These are phyloP conservation scores for Nyctibius grandis DNA, from an alignment of 2,797 vertebrate species.

Conservation along the genomic window DNA sequence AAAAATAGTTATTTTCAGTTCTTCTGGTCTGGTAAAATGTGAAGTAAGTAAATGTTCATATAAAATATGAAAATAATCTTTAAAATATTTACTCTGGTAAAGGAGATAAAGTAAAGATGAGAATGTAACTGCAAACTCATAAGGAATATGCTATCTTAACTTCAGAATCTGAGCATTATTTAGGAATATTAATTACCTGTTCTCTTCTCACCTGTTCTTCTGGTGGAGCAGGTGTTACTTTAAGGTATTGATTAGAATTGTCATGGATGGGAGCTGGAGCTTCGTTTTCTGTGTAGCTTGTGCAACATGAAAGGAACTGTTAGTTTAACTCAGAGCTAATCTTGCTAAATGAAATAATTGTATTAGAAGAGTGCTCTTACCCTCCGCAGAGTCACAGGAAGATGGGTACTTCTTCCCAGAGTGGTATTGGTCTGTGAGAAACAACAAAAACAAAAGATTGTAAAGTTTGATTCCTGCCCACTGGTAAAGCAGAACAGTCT, in stretches of 20 bases:
- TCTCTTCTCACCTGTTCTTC: neutral
- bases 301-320: neutral
- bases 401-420: neutral
- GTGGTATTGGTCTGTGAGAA: neutral
- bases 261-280: neutral
- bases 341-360: neutral
- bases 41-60: constrained; percentile 75
- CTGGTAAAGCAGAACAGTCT: neutral
- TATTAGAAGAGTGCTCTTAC: neutral
- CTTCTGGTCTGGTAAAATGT: constrained; percentile 86
- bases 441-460: neutral
- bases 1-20: constrained; percentile 83
- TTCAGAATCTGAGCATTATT: neutral
- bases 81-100: neutral
- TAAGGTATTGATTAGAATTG: neutral
- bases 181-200: neutral
- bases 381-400: neutral
- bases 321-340: neutral
- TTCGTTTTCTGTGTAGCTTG: neutral
- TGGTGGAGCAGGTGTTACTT: neutral
- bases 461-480: neutral
- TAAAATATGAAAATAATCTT: neutral
- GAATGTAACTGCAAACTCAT: neutral
- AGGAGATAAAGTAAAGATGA: neutral
- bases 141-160: neutral